These are phyloP conservation scores for Mythimna lalbum DNA, from an alignment of 2,888 invertebrate genomes.

Conservation along the genomic window DNA sequence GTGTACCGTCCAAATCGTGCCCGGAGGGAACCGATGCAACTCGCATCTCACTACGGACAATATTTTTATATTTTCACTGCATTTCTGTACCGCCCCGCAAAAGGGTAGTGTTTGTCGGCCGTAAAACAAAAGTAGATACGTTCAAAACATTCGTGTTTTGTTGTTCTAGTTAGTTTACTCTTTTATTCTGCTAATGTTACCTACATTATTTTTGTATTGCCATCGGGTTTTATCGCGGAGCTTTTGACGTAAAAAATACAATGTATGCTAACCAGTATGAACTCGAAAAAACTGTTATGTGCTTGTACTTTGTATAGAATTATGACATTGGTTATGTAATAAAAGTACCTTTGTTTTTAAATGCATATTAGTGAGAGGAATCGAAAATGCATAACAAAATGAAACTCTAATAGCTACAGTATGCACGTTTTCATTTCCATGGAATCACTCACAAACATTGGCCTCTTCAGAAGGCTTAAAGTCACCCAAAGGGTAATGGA, in stretches of 20 bases:
- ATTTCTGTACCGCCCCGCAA: constrained; percentile 77
- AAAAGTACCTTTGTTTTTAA: not conserved
- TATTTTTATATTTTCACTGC: constrained; percentile 84
- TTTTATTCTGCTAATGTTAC: constrained; percentile 62
- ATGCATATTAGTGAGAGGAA: not conserved
- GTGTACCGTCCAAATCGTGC: constrained; percentile 71
- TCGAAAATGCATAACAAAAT: not conserved
- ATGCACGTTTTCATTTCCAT: constrained; percentile 18
- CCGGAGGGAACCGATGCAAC: constrained; percentile 77
- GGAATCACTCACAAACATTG: constrained; percentile 3
- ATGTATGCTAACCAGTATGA: constrained; percentile 23
- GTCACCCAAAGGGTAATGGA: too few relatives aligned
- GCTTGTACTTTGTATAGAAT: constrained; percentile 28
- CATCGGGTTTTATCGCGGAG: constrained; percentile 26
- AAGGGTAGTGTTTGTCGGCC: constrained; percentile 77
- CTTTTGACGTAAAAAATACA: constrained; percentile 42
- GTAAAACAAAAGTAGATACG: constrained; percentile 79
- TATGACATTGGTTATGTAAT: not conserved
- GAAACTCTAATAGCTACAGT: not conserved
- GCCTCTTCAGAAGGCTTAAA: too few relatives aligned
- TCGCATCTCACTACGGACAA: constrained; percentile 77
- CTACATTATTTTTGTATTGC: constrained; percentile 49
- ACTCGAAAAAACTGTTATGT: constrained; percentile 5
- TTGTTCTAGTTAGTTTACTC: constrained; percentile 65
- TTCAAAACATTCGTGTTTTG: constrained; percentile 70